Base-by-base conservation (phyloP, 64 coral and sea anemone species). In the Porites australiensis region DNA sequence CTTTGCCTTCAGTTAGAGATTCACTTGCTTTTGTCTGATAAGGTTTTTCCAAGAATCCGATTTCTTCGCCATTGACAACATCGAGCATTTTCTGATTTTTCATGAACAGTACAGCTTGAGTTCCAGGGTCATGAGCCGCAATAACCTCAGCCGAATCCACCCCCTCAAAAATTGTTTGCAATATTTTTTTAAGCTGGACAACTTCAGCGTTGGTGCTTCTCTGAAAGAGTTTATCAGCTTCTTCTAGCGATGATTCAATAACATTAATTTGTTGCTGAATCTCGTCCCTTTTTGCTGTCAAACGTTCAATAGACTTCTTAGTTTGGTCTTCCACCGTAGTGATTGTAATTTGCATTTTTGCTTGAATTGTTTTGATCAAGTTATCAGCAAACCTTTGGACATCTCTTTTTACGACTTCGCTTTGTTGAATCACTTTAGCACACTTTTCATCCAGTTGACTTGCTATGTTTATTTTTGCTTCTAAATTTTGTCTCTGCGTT, bases 131-230 rank as follows among this genome's bases (percentile, higher is more conserved):
- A 67, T n/a, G 53, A 65, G 78, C 51, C 27, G 1, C 27, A 74
- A 3, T 53, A 67, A 66, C 77, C 21, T 43, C 43, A 19, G 72
- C 21, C 68, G 83, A 55, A 52, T 58, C 77, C 3, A 94, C 89
- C 85, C 90, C 94, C 44, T 95, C 89, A 5, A 95, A 81, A 16
- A 92, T 82, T 13, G 91, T 72, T 22, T 79, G 75, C 52, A 95
- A 81, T 46, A 1, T 37, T 37, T 37, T 37, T 37, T 37, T 37
- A 37, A 37, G 27, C 27, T 37, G 27, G 1, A 37, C 27, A 37
- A 37, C 0, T 37, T 37, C 27, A 37, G 27, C 27, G 27, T 37
- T 37, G 27, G 27, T 37, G 27, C 27, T 37, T 37, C 27, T 37
- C 27, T 37, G 27, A 37, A 37, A 37, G 27, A 37, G 27, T 37